Evolutionary conservation across 2,113 vertebrate genomes (phyloP).

Genomic region (Pristiophorus japonicus): DNA sequence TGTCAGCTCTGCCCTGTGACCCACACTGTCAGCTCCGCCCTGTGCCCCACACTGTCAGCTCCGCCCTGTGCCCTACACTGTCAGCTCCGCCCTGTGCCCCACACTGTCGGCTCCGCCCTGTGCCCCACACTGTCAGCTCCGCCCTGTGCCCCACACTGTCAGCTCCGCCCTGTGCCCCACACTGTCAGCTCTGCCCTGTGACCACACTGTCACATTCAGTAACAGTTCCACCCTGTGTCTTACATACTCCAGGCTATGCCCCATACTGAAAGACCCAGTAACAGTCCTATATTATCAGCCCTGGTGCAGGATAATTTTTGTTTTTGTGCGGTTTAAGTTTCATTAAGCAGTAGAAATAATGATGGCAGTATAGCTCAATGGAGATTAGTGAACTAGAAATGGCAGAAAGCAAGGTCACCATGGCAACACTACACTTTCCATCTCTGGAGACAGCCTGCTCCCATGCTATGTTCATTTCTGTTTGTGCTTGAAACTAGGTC

Average conservation of each 20-base stretch:
- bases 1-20: neutral
- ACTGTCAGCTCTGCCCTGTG: neutral
- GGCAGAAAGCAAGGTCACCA: neutral
- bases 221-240: neutral
- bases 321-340: neutral
- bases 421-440: slow-evolving; percentile 16
- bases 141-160: neutral
- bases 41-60: neutral
- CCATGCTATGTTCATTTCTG: slow-evolving; percentile 23
- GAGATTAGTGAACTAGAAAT: neutral
- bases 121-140: neutral
- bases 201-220: neutral
- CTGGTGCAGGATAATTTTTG: neutral
- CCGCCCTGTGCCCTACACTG: neutral
- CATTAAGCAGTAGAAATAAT: slow-evolving; percentile 15
- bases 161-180: neutral
- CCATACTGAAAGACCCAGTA: neutral
- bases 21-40: neutral
- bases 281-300: neutral
- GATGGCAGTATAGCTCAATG: neutral
- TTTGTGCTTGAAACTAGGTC: slow-evolving; percentile 30
- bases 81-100: neutral
- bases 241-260: neutral
- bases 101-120: neutral
- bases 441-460: neutral